Evolutionary conservation across 2,113 vertebrate species (phyloP).

Genomic region (Lanius collurio): DNA sequence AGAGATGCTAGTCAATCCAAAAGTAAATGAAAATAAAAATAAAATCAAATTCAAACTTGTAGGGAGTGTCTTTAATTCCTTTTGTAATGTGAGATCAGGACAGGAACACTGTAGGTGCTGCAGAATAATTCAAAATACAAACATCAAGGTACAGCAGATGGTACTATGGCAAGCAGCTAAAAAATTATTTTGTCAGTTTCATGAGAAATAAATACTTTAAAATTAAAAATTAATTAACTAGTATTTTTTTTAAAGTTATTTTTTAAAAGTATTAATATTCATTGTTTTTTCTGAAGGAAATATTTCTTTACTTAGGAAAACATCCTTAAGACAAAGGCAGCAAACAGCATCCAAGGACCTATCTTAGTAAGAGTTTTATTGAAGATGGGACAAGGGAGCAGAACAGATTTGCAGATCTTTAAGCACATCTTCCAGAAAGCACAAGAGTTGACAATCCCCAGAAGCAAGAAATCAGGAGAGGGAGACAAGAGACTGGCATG

Average conservation of each 20-base stretch:
- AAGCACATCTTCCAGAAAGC: background rate
- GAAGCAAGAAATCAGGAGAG: background rate
- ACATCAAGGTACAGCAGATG: background rate
- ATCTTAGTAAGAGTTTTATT: background rate
- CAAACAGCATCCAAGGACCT: background rate
- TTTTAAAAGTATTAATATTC: background rate
- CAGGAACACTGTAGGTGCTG: background rate
- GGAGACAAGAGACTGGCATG: background rate
- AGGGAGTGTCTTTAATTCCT: background rate
- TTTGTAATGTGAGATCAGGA: background rate
- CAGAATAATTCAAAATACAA: background rate
- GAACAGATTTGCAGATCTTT: background rate
- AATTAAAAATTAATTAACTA: background rate
- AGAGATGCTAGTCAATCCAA: background rate
- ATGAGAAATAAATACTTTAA: background rate
- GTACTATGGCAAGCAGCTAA: background rate
- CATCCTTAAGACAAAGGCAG: background rate
- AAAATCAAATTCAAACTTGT: background rate
- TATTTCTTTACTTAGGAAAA: background rate
- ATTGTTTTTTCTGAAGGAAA: background rate
- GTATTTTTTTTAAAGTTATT: no score
- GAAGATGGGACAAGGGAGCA: background rate
- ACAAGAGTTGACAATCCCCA: background rate
- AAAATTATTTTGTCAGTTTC: background rate
- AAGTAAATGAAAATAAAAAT: background rate